Percentiles rank a stretch among this genome's conserved stretches.
Conservation (phyloP, 2,888 invertebrate genomes). For the Alentia gelatinosa region DNA sequence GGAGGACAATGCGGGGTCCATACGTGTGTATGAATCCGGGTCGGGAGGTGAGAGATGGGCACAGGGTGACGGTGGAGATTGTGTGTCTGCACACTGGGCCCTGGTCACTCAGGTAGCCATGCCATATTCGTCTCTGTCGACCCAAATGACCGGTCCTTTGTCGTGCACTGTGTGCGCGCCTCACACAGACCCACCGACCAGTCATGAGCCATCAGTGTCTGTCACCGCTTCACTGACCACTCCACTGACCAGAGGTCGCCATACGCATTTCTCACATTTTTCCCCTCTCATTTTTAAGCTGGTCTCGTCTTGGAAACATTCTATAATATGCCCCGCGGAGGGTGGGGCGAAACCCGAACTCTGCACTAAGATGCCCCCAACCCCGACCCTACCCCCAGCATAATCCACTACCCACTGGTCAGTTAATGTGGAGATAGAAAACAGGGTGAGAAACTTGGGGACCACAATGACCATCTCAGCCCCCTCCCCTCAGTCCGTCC, state of each 20-base stretch:
- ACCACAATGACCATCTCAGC: neutral
- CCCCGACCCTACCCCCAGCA: no score
- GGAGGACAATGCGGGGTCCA: no score
- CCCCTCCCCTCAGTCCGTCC: neutral
- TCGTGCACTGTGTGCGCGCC: neutral
- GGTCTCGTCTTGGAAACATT: slow-evolving; percentile 33
- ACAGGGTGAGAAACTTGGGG: neutral
- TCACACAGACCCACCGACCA: neutral
- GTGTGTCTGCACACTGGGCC: neutral
- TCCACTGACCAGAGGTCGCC: slow-evolving; percentile 2
- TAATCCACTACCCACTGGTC: slow-evolving; percentile 24
- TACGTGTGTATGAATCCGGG: no score
- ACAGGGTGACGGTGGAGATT: neutral
- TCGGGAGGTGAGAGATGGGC: neutral
- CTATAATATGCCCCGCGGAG: neutral
- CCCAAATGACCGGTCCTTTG: slow-evolving; percentile 27
- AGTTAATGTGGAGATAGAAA: neutral
- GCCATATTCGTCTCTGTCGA: slow-evolving; percentile 45
- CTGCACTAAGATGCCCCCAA: neutral
- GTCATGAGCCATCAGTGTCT: neutral
- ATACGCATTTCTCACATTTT: neutral
- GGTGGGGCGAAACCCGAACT: slow-evolving; percentile 12
- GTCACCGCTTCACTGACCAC: neutral
- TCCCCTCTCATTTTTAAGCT: no score
- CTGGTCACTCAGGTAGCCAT: neutral